Base-by-base conservation (phyloP, 1,140 invertebrate genomes). In the Papilio dardanus region DNA sequence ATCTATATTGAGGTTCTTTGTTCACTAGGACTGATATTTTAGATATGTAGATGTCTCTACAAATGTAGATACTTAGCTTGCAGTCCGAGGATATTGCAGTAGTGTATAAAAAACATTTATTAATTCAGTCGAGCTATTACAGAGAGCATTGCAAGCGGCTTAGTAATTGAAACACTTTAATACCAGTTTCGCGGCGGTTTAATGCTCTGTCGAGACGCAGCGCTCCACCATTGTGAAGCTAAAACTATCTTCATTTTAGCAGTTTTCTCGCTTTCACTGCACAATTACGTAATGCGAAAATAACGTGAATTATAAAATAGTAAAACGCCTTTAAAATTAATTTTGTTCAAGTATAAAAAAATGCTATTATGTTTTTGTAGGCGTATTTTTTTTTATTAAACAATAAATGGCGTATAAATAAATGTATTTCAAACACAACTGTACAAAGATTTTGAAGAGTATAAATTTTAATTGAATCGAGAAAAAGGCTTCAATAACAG, bases 381-480 rank as follows among this genome's bases (percentile, higher is more conserved):
- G 21, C 19, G 19, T 54, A n/a, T 35, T 42, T 42, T 21, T 58
- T 10, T 58, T 58, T 58, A 58, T 3, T 58, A 58, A 14, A 58
- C 21, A 58, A 58, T 10, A 10, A 28, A 58, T 19, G 1, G 10
- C 50, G 8, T 24, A 24, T 21, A 12, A 28, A 28, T 12, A 24
- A 24, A 58, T 58, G 2, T 58, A 24, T 58, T 58, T 21, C 50
- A 24, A 58, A 58, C 50, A 24, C 8, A 24, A 14, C 21, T 24
- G 50, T 12, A 24, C 8, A 12, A 12, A 58, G 21, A 8, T 4
- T 42, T 14, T 16, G 40, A 42, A 14, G 3, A n/a, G 40, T n/a
- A 21, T 54, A 54, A 54, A 54, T 54, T n/a, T 54, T 54, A 54
- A 54, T 54, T 21, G 50, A 58, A 58, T 54, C n/a, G 24, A 58